Evolutionary conservation across 2,797 vertebrate genomes (phyloP), one percentile per base, ranked within the genome.

Genomic region (Knipowitschia caucasica): DNA sequence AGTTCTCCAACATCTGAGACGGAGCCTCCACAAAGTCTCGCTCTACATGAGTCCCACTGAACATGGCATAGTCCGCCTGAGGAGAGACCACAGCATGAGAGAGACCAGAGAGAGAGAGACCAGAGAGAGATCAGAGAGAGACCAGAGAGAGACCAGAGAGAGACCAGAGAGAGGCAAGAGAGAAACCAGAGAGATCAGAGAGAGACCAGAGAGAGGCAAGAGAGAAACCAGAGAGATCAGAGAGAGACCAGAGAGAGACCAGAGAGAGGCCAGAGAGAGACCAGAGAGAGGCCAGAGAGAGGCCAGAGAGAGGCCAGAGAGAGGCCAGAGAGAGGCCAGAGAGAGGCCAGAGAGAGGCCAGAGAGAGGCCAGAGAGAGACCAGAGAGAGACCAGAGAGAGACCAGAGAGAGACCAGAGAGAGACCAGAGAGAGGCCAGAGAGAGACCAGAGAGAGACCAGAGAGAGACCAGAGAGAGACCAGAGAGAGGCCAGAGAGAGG

Each of bases 1-100:
- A 99, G 82, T 99, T 99, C 87, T 99, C 96, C 86, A 99, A 50
- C 96, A 99, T 98, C 90, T 99, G 96, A 0, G 96, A 98, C 0
- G 96, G 96, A 0, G 96, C 95, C 80, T 99, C 96, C 51, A 99
- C 96, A 0, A 99, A 99, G 75, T 99, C 96, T 7, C 94, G 68
- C 85, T 99, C 96, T 80, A 99, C 96, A 0, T 95, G 94, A 0
- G 95, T 99, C 50, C 96, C 96, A 0, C 95, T 98, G 86, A 98
- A 99, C 94, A 97, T 96, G 75, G 93, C 94, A 2, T 95, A 98
- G 67, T 98, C 93, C 0, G 94, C 91, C 96, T 99, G 73, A 14
- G 10, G 38, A 36, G 1, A 0, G 94, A 91, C 95, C 97, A 71
- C 9, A 31, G 5, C 8, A n/a, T 4, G n/a, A 15, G 14, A 17